Evolutionary conservation across 2,888 invertebrate genomes (phyloP).

Genomic region (Acleris sparsana): DNA sequence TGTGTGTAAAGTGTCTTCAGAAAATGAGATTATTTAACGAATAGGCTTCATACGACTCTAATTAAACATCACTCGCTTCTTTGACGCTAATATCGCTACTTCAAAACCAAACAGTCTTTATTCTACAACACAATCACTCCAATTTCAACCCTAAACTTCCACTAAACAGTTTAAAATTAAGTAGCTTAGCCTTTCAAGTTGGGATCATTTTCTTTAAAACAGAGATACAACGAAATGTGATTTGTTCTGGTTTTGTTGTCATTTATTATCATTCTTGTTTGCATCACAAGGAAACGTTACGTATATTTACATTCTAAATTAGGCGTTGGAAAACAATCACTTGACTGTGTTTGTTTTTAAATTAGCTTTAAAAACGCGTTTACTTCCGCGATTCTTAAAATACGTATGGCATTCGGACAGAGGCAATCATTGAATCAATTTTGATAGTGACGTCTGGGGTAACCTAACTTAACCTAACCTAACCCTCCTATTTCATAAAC

Average conservation of each 20-base stretch:
- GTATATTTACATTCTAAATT: not conserved
- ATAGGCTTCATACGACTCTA: slow-evolving; percentile 4
- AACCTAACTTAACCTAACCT: too few relatives aligned
- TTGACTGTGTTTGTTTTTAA: not conserved
- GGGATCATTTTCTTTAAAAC: not conserved
- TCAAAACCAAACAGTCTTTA: not conserved
- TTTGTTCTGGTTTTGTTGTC: not conserved
- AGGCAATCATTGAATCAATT: too few relatives aligned
- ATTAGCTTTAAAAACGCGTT: not conserved
- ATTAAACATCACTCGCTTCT: slow-evolving; percentile 4
- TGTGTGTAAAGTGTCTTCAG: not conserved
- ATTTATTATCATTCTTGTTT: not conserved
- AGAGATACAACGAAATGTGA: not conserved
- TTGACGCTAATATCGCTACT: not conserved
- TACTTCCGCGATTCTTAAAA: not conserved
- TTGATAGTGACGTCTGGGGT: too few relatives aligned
- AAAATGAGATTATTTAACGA: slow-evolving; percentile 12
- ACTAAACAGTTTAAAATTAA: not conserved
- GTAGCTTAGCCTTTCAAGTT: not conserved
- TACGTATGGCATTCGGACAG: too few relatives aligned
- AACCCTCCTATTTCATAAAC: too few relatives aligned
- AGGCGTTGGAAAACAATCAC: not conserved
- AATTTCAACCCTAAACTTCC: not conserved
- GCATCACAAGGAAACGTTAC: slow-evolving; percentile 2
- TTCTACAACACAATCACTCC: not conserved